Base-by-base conservation (phyloP, 2,888 invertebrate genomes). In the Leucozona laternaria region DNA sequence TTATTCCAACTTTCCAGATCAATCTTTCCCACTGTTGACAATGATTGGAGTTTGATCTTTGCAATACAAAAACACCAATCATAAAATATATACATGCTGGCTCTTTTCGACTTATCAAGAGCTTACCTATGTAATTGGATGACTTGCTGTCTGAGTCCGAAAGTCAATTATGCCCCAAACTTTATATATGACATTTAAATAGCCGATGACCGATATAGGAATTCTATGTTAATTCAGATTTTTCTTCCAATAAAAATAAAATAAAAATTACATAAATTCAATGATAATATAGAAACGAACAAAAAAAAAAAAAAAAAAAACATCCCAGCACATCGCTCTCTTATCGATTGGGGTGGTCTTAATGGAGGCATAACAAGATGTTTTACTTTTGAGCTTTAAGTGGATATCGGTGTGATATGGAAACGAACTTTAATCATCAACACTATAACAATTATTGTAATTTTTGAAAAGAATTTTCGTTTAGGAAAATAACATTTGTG, bases 311-410 rank as follows among this genome's bases (percentile, higher is more conserved):
- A 43, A 6, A 37, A 43, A 15, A 5, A 11, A 40, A 68, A 13
- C n/a, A 72, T 80, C 70, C 60, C n/a, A n/a, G n/a, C n/a, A n/a
- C n/a, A n/a, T n/a, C n/a, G n/a, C n/a, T 66, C 80, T 34, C 40
- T 85, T 85, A 81, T 80, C 85, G 81, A 77, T 85, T 85, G 77
- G 85, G 80, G 85, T 85, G 85, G 85, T 85, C 85, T 34, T 79
- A 77, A 79, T 68, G 58, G 83, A 60, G 37, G 73, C 66, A 73
- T 55, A 83, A 79, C 82, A 83, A 68, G 73, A 73, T 73, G 79
- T 79, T 78, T 11, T 40, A 60, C 25, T 70, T 76, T 58, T 45
- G 28, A 28, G 64, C 48, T 62, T 40, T 13, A 48, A 68, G 53
- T 57, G 28, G 68, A 17, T 40, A 37, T 50, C 53, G 22, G 17